A percentile compares a stretch with the other conserved stretches of the same genome.
These are phyloP conservation scores for Phymastichus coffea DNA, from an alignment of 1,140 invertebrate genomes.

Conservation along the genomic window DNA sequence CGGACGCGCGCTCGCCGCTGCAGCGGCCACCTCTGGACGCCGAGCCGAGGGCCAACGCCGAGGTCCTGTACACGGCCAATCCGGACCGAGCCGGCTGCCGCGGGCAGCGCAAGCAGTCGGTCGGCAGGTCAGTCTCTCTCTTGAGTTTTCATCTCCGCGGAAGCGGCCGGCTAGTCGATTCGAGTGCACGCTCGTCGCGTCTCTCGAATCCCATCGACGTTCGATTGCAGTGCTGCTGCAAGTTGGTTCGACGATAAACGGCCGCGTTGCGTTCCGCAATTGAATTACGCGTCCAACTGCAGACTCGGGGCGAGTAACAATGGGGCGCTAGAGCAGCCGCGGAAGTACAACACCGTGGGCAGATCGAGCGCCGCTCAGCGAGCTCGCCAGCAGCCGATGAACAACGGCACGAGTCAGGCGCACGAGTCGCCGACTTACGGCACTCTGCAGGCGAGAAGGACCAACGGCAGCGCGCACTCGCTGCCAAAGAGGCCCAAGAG, in stretches of 20 bases:
- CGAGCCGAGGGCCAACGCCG: slow-evolving; percentile 23
- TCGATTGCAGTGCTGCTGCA: too few relatives aligned
- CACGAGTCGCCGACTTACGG: slow-evolving; percentile 2
- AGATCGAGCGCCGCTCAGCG: not conserved
- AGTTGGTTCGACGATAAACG: too few relatives aligned
- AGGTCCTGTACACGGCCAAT: slow-evolving; percentile 43
- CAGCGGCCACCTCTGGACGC: slow-evolving; percentile 32
- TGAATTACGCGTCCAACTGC: too few relatives aligned
- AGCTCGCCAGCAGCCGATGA: not conserved
- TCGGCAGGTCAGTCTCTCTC: too few relatives aligned
- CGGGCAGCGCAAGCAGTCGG: slow-evolving; percentile 41
- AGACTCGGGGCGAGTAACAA: not conserved
- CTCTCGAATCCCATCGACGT: too few relatives aligned
- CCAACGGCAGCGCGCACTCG: not conserved
- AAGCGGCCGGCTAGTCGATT: too few relatives aligned
- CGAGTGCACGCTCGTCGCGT: too few relatives aligned
- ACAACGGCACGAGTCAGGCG: not conserved
- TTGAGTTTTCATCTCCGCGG: too few relatives aligned
- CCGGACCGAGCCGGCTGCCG: slow-evolving; percentile 49
- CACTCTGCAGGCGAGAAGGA: not conserved
- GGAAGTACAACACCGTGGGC: slow-evolving; percentile 23
- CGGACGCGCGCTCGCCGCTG: slow-evolving; percentile 40
- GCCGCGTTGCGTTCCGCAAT: too few relatives aligned
- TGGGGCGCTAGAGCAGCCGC: not conserved
- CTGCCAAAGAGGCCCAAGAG: slow-evolving; percentile 14